These are phyloP conservation scores for Pheosia tremula DNA, from an alignment of 2,888 invertebrate genomes.

Conservation along the genomic window DNA sequence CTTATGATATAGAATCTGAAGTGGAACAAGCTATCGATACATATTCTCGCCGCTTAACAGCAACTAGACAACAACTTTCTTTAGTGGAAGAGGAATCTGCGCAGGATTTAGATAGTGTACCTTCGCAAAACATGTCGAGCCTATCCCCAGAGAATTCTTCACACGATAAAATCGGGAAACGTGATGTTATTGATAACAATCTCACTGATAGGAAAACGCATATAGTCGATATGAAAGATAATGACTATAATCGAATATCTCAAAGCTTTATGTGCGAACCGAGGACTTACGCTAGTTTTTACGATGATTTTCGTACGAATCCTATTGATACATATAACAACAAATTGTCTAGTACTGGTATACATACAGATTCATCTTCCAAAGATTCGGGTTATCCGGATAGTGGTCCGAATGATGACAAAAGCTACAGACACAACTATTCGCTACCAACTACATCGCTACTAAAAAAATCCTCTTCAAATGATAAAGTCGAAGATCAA, in stretches of 20 bases:
- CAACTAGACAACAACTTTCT: slow-evolving; percentile 75
- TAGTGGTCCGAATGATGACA: slow-evolving; percentile 68
- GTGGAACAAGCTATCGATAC: slow-evolving; percentile 64
- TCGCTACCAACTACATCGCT: slow-evolving; percentile 63
- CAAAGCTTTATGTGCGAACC: slow-evolving; percentile 54
- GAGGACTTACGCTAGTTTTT: slow-evolving; percentile 69
- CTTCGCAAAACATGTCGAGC: slow-evolving; percentile 65
- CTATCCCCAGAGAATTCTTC: slow-evolving; percentile 63
- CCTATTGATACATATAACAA: slow-evolving; percentile 49
- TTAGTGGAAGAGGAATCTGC: slow-evolving; percentile 81
- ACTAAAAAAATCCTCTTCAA: slow-evolving; percentile 53
- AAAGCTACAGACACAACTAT: slow-evolving; percentile 56
- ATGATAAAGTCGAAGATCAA: slow-evolving; percentile 54
- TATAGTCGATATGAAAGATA: slow-evolving; percentile 41
- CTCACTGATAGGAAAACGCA: slow-evolving; percentile 39
- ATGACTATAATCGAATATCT: slow-evolving; percentile 42
- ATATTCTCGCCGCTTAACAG: slow-evolving; percentile 58
- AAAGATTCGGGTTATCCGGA: slow-evolving; percentile 79
- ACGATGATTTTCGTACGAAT: slow-evolving; percentile 65
- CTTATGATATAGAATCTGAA: slow-evolving; percentile 58
- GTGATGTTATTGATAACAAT: slow-evolving; percentile 34
- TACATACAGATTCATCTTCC: slow-evolving; percentile 71
- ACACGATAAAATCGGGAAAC: slow-evolving; percentile 45
- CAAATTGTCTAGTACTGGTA: slow-evolving; percentile 63
- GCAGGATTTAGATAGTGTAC: slow-evolving; percentile 75